Evolutionary conservation across 1,140 invertebrate species (phyloP), one percentile per base, ranked within the genome.

Genomic region (Odontomachus brunneus): DNA sequence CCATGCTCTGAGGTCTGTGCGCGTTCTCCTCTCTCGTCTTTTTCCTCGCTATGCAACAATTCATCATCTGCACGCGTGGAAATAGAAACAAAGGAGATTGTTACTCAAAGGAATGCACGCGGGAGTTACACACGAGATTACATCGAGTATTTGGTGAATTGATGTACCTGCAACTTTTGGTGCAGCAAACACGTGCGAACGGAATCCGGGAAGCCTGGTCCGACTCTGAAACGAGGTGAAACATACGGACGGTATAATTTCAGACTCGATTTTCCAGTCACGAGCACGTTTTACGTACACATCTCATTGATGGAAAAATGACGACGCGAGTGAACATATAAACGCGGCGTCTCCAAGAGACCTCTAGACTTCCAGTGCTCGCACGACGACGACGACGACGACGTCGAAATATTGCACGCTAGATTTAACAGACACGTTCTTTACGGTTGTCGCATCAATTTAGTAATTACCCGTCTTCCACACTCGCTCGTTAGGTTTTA

Each of bases 31-130:
- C 95, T 69, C 95, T 92, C n/a, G 93, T 88, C 91, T 95, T 94
- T 93, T 96, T 95, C 80, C 97, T 96, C 74, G 97, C 96, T 84
- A 99, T 98, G 92, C 99, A 99, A 92, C 98, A 98, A 92, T 99
- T 99, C 11, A 99, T 94, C 96, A 99, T 98, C 95, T 99, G 96
- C 53, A 91, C 91, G 78, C 55, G 63, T 1, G 29, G 2, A 33
- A 33, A 5, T 33, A 33, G 29, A 71, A 69, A 71, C 66, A 57
- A 80, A 69, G 65, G 74, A 15, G 17, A 78, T 57, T 78, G 12
- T 55, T 57, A 44, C 48, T 26, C 51, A 51, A 66, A 11, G 15
- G 11, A 44, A 44, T 11, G 33, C 14, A 29, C 14, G 24, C 14
- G 17, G 14, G 51, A 65, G 22, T 76, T 38, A 76, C 19, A 24